Percentiles rank a stretch among this genome's conserved stretches.
These are phyloP conservation scores for Macrostomum lignano DNA, from an alignment of 1,140 invertebrate genomes.

Conservation along the genomic window DNA sequence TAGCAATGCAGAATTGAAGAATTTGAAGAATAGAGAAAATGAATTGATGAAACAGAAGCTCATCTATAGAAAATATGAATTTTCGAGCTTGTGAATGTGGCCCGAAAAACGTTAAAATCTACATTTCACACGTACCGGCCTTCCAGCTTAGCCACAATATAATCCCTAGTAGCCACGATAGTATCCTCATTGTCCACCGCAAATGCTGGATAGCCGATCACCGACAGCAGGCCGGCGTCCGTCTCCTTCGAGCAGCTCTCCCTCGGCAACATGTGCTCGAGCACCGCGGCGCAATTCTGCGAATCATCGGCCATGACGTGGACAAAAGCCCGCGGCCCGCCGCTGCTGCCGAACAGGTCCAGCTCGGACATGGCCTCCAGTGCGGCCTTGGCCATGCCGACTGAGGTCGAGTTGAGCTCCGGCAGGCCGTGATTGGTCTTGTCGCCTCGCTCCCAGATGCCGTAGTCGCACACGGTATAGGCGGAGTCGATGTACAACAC, in stretches of 20 bases:
- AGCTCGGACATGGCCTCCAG: slow-evolving; percentile 92
- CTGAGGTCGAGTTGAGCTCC: slow-evolving; percentile 88
- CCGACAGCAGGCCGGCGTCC: slow-evolving; percentile 65
- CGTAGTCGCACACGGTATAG: slow-evolving; percentile 58
- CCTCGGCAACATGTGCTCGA: slow-evolving; percentile 1
- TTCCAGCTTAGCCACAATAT: slow-evolving; percentile 41
- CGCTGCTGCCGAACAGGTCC: slow-evolving; percentile 81
- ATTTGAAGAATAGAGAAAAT: no score
- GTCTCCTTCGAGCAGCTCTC: slow-evolving; percentile 36
- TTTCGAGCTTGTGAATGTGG: no score
- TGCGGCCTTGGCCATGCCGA: slow-evolving; percentile 51
- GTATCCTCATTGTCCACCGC: slow-evolving; percentile 75
- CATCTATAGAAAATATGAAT: no score
- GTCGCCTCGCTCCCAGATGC: slow-evolving; percentile 95
- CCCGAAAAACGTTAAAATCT: no score
- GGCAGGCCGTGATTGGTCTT: slow-evolving; percentile 95
- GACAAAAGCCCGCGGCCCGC: slow-evolving; percentile 73
- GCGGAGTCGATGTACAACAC: slow-evolving; percentile 94
- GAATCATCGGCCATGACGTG: slow-evolving; percentile 92
- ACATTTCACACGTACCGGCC: slow-evolving; percentile 1
- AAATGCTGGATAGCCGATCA: slow-evolving; percentile 96
- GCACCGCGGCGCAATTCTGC: slow-evolving; percentile 53
- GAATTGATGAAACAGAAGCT: no score
- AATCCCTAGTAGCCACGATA: slow-evolving; percentile 52
- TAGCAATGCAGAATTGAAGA: no score